Evolutionary conservation across 2,113 vertebrate genomes (phyloP).

Genomic region (Meleagris gallopavo): DNA sequence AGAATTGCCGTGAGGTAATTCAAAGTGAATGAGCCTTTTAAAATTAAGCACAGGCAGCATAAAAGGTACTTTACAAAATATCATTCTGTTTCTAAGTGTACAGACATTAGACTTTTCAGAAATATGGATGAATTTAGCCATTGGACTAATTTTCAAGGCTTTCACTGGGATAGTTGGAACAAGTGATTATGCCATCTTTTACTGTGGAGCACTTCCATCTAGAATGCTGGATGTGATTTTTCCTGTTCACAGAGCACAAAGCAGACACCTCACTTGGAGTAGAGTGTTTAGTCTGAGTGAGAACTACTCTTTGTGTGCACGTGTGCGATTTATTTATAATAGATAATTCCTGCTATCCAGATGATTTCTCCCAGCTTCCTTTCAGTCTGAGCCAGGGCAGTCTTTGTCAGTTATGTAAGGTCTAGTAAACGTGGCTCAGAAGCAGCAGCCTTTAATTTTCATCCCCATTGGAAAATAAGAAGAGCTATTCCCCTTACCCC

Average conservation of each 20-base stretch:
- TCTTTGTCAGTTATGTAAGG: slow-evolving; percentile 34
- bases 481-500: not conserved
- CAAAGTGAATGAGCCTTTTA: slow-evolving; percentile 1
- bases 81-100: not conserved
- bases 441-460: slow-evolving; percentile 53
- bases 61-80: not conserved
- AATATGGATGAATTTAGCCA: not conserved
- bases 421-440: slow-evolving; percentile 18
- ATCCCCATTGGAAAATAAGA: slow-evolving; percentile 5
- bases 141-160: slow-evolving; percentile 5
- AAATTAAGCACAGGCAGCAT: not conserved
- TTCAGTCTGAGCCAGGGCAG: slow-evolving; percentile 9
- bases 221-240: not conserved
- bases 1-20: not conserved
- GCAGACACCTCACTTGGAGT: slow-evolving; percentile 56
- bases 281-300: slow-evolving; percentile 68
- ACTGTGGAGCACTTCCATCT: slow-evolving; percentile 2
- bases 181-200: not conserved
- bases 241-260: slow-evolving; percentile 45
- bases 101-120: not conserved
- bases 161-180: not conserved
- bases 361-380: slow-evolving; percentile 49
- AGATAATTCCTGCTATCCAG: slow-evolving; percentile 48
- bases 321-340: slow-evolving; percentile 50
- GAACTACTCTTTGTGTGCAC: slow-evolving; percentile 27